Evolutionary conservation across 2,113 vertebrate species (phyloP).

Genomic region (Thalassarche chlororhynchos): DNA sequence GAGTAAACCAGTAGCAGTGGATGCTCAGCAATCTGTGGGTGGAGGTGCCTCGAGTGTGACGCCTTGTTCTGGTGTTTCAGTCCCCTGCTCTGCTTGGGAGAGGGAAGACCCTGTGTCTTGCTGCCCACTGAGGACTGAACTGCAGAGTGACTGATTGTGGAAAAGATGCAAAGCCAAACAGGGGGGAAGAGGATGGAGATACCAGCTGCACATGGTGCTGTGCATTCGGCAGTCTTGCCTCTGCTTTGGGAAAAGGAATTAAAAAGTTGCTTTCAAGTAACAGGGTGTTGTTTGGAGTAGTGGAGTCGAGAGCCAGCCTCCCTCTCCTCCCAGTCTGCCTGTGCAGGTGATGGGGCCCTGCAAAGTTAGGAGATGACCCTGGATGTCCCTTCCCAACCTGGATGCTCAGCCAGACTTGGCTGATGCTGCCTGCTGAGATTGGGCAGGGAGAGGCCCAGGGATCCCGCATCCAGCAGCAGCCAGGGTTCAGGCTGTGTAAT

Average conservation of each 20-base stretch:
- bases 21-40: neutral
- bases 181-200: neutral
- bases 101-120: neutral
- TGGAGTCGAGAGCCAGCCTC: neutral
- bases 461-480: neutral
- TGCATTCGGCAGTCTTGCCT: neutral
- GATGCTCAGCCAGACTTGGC: neutral
- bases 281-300: neutral
- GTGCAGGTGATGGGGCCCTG: fast-evolving
- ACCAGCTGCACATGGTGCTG: neutral
- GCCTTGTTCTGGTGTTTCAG: neutral
- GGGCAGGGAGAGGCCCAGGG: neutral
- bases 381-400: neutral
- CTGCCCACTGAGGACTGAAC: neutral
- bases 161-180: neutral
- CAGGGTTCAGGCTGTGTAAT: neutral
- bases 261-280: neutral
- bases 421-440: neutral
- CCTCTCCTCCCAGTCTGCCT: neutral
- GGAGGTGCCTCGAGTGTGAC: neutral
- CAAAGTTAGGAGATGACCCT: fast-evolving
- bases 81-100: neutral
- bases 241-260: neutral
- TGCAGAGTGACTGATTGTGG: neutral
- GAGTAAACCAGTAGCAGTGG: neutral